Evolutionary conservation across 64 coral and sea anemone species (phyloP).

Genomic region (Astreopora myriophthalma): DNA sequence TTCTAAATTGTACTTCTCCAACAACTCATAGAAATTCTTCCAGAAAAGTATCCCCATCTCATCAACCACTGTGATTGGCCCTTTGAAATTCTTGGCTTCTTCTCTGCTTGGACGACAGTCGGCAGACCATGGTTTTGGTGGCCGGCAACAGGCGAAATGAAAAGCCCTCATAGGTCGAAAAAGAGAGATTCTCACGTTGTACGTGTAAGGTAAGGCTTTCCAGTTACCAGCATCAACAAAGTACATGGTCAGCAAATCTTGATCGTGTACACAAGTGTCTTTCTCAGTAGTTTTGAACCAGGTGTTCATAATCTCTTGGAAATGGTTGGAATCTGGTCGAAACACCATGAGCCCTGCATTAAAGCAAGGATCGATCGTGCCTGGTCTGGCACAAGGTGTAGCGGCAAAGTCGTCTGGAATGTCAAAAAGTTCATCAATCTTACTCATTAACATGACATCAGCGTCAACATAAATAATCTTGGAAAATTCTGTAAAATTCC

Average conservation of each 20-base stretch:
- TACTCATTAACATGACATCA: constrained; percentile 66
- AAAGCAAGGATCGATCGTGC: constrained; percentile 82
- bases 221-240: constrained; percentile 55
- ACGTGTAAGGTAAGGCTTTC: constrained; percentile 71
- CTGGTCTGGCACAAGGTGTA: constrained; percentile 67
- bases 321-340: constrained; percentile 59
- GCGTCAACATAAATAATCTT: constrained; percentile 75
- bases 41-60: constrained; percentile 71
- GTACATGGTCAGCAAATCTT: constrained; percentile 59
- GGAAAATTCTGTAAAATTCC: constrained; percentile 83
- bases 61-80: constrained; percentile 32
- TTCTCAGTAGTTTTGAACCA: constrained; percentile 59
- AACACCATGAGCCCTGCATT: constrained; percentile 90
- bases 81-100: constrained; percentile 70
- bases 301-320: constrained; percentile 52
- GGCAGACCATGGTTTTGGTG: constrained; percentile 77
- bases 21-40: constrained; percentile 79
- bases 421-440: constrained; percentile 86
- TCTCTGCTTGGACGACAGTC: constrained; percentile 69
- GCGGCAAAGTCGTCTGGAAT: constrained; percentile 69
- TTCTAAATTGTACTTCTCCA: constrained; percentile 69
- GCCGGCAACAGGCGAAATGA: constrained; percentile 90
- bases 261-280: constrained; percentile 74
- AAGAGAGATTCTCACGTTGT: constrained; percentile 76
- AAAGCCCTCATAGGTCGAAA: constrained; percentile 86